Percentiles rank a stretch among this genome's conserved stretches.
Conservation (phyloP, 1,140 invertebrate species). For the Pseudomyrmex concolor region DNA sequence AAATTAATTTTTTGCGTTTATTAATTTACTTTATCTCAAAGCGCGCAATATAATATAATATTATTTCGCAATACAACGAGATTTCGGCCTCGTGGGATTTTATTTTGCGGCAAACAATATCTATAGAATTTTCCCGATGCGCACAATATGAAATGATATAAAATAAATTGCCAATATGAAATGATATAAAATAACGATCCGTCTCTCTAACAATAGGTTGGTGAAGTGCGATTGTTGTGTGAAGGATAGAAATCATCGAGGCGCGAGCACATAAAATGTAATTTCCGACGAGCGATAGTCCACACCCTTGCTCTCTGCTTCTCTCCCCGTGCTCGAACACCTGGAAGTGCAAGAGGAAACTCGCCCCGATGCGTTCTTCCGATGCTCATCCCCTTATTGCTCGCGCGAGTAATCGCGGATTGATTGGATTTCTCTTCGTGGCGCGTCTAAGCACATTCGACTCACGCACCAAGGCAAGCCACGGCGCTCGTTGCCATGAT, state of each 20-base stretch:
- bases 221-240: conserved; percentile 27
- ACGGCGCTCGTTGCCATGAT: conserved; percentile 9
- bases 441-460: conserved; percentile 39
- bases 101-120: conserved; percentile 7
- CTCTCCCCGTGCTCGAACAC: not conserved
- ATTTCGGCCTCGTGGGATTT: not conserved
- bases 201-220: not conserved
- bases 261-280: conserved; percentile 48
- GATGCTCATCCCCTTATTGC: conserved; percentile 26
- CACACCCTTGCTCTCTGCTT: not conserved
- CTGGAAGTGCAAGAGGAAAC: conserved; percentile 41
- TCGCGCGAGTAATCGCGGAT: conserved; percentile 38
- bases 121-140: conserved; percentile 14
- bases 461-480: conserved; percentile 30
- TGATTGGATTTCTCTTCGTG: conserved; percentile 52
- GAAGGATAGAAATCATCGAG: conserved; percentile 5
- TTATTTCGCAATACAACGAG: not conserved
- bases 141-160: conserved; percentile 24
- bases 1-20: conserved; percentile 3
- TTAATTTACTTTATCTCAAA: conserved; percentile 2
- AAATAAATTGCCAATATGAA: conserved; percentile 30
- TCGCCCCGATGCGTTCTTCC: conserved; percentile 6
- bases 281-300: conserved; percentile 38
- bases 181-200: conserved; percentile 41
- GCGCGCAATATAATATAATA: not conserved